phyloP scores from a whole-genome alignment of 2,797 vertebrate genomes.

The Sciaenops ocellatus region DNA sequence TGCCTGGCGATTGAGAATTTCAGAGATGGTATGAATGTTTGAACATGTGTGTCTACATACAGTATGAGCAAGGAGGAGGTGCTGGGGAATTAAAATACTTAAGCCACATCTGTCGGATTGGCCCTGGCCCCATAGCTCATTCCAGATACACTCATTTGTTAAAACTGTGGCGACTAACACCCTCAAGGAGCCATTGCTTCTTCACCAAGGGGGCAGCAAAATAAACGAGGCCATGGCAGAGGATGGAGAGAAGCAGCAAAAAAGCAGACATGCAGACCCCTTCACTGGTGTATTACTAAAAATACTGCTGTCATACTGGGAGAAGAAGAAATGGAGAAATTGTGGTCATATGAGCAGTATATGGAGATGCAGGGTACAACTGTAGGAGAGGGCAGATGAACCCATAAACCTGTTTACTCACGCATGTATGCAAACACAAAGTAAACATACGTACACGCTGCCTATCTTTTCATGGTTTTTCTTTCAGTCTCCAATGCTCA shows the following conservation, averaged over 20 bases:
- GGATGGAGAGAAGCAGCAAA: conserved; percentile 31
- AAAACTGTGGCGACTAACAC: conserved; percentile 77
- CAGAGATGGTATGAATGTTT: conserved; percentile 9
- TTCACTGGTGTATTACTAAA: conserved; percentile 48
- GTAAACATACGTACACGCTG: conserved; percentile 25
- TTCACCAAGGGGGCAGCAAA: conserved; percentile 74
- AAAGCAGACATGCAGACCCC: conserved; percentile 40
- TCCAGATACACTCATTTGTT: conserved; percentile 81
- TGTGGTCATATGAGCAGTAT: conserved; percentile 54
- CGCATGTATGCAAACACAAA: conserved; percentile 38
- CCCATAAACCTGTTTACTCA: conserved; percentile 29
- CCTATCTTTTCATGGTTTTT: conserved; percentile 23
- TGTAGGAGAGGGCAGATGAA: conserved; percentile 17
- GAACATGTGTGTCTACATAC: conserved; percentile 16
- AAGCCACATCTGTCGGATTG: conserved; percentile 76
- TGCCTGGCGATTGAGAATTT: too few species aligned
- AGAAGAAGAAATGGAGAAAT: conserved; percentile 44
- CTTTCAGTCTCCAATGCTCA: conserved; percentile 48
- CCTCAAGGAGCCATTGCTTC: conserved; percentile 78
- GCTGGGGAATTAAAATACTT: conserved; percentile 73
- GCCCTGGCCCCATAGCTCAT: conserved; percentile 75
- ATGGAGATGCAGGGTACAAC: conserved; percentile 5
- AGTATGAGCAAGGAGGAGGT: conserved; percentile 12
- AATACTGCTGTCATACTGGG: conserved; percentile 20
- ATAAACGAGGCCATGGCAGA: conserved; percentile 77